Conservation (phyloP, 1,140 invertebrate species). For the Orius insidiosus region DNA sequence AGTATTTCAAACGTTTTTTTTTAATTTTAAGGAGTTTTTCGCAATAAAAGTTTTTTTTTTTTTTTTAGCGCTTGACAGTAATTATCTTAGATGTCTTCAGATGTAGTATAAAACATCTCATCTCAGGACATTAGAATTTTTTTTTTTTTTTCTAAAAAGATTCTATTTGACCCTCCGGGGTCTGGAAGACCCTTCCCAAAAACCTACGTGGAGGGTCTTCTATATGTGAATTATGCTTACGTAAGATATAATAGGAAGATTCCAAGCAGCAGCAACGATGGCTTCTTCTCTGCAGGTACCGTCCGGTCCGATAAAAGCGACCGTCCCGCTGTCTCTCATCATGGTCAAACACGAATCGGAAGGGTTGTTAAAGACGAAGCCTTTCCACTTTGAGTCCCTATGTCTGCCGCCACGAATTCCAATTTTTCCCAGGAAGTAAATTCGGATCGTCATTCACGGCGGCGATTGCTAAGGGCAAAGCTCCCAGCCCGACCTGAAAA, state of each 20-base stretch:
- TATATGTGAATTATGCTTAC: slow-evolving; percentile 64
- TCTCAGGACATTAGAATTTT: too few relatives aligned
- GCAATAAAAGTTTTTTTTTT: too few relatives aligned
- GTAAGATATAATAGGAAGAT: slow-evolving; percentile 79
- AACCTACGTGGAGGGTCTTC: too few relatives aligned
- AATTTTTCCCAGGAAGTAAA: slow-evolving; percentile 45
- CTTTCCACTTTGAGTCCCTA: slow-evolving; percentile 23
- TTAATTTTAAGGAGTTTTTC: too few relatives aligned
- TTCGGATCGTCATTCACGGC: slow-evolving; percentile 48
- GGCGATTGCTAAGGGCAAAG: slow-evolving; percentile 56
- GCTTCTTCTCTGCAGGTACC: slow-evolving; percentile 72
- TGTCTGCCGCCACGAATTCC: slow-evolving; percentile 35
- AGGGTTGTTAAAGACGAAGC: slow-evolving; percentile 26
- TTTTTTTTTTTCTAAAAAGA: too few relatives aligned
- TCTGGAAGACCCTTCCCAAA: too few relatives aligned
- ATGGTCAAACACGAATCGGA: slow-evolving; percentile 54
- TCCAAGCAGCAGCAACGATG: slow-evolving; percentile 73
- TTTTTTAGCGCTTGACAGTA: too few relatives aligned
- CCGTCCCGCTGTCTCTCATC: slow-evolving; percentile 52
- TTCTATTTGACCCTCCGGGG: too few relatives aligned
- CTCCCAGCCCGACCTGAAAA: slow-evolving; percentile 47
- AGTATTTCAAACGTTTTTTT: too few relatives aligned
- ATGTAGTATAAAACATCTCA: too few relatives aligned
- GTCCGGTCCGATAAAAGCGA: slow-evolving; percentile 79
- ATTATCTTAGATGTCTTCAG: too few relatives aligned